Evolutionary conservation across 2,888 invertebrate genomes (phyloP).

Genomic region (Drosophila limbata): DNA sequence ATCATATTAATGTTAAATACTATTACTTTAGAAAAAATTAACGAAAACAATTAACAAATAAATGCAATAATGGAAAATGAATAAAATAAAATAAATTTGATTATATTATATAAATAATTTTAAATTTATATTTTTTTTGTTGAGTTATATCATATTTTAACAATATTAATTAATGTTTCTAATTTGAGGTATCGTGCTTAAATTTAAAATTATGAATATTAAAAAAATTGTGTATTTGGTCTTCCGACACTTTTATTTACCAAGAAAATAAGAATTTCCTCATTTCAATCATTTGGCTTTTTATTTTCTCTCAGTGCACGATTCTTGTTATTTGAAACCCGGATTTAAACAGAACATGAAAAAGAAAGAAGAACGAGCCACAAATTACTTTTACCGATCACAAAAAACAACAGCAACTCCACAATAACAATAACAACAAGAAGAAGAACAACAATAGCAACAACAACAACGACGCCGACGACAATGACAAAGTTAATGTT

Average conservation of each 20-base stretch:
- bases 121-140: too few species aligned
- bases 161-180: too few species aligned
- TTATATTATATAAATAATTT: too few species aligned
- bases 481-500: slow-evolving; percentile 25
- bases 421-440: slow-evolving; percentile 29
- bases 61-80: too few species aligned
- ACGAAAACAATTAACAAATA: too few species aligned
- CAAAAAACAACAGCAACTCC: slow-evolving; percentile 28
- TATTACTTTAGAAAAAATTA: too few species aligned
- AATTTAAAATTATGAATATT: too few species aligned
- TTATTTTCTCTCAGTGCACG: slow-evolving; percentile 56
- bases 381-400: slow-evolving; percentile 79
- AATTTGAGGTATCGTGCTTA: too few species aligned
- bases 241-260: neutral
- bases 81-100: too few species aligned
- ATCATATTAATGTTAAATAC: too few species aligned
- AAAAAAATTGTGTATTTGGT: neutral
- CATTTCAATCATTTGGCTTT: neutral
- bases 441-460: slow-evolving; percentile 15
- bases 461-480: neutral
- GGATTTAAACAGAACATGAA: slow-evolving; percentile 72
- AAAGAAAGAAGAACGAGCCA: slow-evolving; percentile 69
- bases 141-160: too few species aligned
- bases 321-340: slow-evolving; percentile 74
- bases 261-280: neutral